Base-by-base conservation (phyloP, 1,140 invertebrate genomes). In the Drosophila sulfurigaster region DNA sequence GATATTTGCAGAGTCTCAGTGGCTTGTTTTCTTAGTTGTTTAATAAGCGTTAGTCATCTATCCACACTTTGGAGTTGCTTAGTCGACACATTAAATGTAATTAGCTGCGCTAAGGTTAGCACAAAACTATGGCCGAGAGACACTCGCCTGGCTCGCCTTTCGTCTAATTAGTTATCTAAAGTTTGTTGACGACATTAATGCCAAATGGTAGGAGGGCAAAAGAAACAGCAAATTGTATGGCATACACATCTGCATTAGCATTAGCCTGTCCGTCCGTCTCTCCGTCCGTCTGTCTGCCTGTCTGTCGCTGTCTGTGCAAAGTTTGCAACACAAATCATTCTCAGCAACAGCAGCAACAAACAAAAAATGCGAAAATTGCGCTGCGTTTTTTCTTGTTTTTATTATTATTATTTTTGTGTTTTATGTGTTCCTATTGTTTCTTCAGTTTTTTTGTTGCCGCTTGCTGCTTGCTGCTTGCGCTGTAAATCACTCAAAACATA, bases 41-140 rank as follows among this genome's bases (percentile, higher is more conserved):
- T 86, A 86, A 87, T 87, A 86, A 86, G 79, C 82, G 59, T 59
- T 71, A 52, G 72, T 66, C 72, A 70, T 70, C 58, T 68, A 74
- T 74, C 58, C 72, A 75, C 66, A 75, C 72, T 70, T 70, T 71
- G 68, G 52, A 87, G 76, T 87, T 88, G 83, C 83, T 88, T 88
- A 89, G 80, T 83, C 86, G 83, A 89, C 83, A 83, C 83, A 88
- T 88, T 88, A 88, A 88, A 88, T 83, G 83, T 88, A 88, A 88
- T 88, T 88, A 88, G 83, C 83, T 89, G 80, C 81, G 85, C 83
- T 89, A 88, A 87, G 83, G 83, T 87, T 87, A 70, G 81, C 82
- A 80, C 80, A 87, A 69, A 82, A 87, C 82, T 86, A 87, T 66
- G 67, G 75, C 45, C 60, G 64, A 67, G 64, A 67, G 38, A 54